Conservation (phyloP, 2,113 vertebrate genomes). For the Argyrosomus japonicus region DNA sequence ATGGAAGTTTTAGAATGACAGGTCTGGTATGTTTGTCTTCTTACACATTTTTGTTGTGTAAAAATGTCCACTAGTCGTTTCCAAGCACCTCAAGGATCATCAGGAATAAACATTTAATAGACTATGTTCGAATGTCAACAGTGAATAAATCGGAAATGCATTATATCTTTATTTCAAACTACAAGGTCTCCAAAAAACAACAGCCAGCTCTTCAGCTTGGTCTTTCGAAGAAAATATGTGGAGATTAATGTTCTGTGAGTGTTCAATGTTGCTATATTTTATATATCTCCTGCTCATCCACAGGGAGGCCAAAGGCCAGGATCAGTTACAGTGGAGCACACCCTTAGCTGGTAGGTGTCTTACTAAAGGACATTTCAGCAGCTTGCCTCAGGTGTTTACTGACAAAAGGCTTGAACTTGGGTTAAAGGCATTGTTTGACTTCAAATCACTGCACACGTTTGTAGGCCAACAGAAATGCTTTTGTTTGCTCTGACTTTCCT, state of each 20-base stretch:
- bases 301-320: background rate
- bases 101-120: background rate
- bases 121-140: background rate
- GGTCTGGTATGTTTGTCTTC: constrained; percentile 2
- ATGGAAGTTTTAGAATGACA: background rate
- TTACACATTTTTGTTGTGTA: background rate
- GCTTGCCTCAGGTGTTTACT: background rate
- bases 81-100: background rate
- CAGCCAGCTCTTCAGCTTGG: too few species aligned
- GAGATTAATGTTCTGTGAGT: background rate
- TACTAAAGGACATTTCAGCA: background rate
- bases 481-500: background rate
- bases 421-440: background rate
- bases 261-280: background rate
- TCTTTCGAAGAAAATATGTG: background rate
- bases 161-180: background rate
- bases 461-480: background rate
- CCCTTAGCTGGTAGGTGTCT: background rate
- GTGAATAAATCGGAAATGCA: background rate
- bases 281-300: background rate
- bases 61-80: too few species aligned
- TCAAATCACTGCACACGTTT: background rate
- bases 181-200: background rate
- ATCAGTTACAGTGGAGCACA: background rate
- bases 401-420: background rate